Conservation (phyloP, 2,888 invertebrate genomes). For the Hypolimnas misippus region DNA sequence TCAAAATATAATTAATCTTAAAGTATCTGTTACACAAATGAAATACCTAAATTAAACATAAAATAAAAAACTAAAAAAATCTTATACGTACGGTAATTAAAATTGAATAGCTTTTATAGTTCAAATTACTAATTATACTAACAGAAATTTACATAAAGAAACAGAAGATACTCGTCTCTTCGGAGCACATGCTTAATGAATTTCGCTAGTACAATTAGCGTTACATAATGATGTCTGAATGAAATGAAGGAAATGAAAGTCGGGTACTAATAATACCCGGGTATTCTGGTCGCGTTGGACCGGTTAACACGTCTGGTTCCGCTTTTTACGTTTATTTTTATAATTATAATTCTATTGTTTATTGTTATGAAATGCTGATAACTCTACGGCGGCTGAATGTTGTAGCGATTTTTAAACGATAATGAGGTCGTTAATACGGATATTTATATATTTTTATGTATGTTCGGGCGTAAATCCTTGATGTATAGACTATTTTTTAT, state of each 20-base stretch:
- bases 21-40: slow-evolving; percentile 4
- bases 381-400: too few species aligned
- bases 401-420: too few species aligned
- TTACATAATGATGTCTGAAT: slow-evolving; percentile 57
- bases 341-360: slow-evolving; percentile 13
- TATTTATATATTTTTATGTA: too few species aligned
- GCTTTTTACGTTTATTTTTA: slow-evolving; percentile 18
- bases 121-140: background rate
- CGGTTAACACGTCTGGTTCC: slow-evolving; percentile 20
- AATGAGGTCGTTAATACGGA: too few species aligned
- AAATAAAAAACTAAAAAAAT: slow-evolving; percentile 14
- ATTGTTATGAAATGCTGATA: slow-evolving; percentile 1
- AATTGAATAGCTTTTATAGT: background rate
- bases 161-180: too few species aligned
- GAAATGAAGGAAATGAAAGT: slow-evolving; percentile 72
- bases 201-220: slow-evolving; percentile 47
- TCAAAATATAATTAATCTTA: background rate
- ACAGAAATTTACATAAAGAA: background rate
- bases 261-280: slow-evolving; percentile 33
- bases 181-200: too few species aligned
- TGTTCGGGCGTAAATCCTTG: too few species aligned
- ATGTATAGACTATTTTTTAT: too few species aligned
- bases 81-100: slow-evolving; percentile 11
- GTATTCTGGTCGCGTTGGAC: slow-evolving; percentile 21
- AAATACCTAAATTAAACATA: slow-evolving; percentile 4